These are phyloP conservation scores for Erebia aethiops DNA, from an alignment of 2,888 invertebrate genomes.

Conservation along the genomic window DNA sequence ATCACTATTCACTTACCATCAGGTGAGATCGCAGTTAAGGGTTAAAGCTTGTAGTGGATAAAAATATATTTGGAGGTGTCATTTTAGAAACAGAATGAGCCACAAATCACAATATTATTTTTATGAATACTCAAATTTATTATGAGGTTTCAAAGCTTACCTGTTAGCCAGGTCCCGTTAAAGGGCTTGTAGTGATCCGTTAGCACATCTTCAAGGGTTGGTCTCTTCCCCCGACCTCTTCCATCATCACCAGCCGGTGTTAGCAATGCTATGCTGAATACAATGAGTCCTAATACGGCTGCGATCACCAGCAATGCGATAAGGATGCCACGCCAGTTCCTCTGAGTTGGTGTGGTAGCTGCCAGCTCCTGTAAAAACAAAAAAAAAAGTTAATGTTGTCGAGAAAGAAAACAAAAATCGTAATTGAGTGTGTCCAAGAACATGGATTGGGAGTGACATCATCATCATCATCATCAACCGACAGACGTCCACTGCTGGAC, in stretches of 20 bases:
- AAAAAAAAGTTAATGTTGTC: not conserved
- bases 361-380: conserved; percentile 90
- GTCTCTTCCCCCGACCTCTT: conserved; percentile 86
- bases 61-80: too few relatives aligned
- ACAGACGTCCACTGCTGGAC: too few relatives aligned
- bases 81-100: too few relatives aligned
- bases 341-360: conserved; percentile 91
- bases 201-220: conserved; percentile 87
- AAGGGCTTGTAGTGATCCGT: conserved; percentile 84
- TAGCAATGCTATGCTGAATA: conserved; percentile 94
- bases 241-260: conserved; percentile 90
- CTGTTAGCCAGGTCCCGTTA: conserved; percentile 85
- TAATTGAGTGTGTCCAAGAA: too few relatives aligned
- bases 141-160: conserved; percentile 44
- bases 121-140: too few relatives aligned
- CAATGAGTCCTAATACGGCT: conserved; percentile 93
- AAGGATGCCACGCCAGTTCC: conserved; percentile 97
- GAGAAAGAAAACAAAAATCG: not conserved
- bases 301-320: conserved; percentile 96
- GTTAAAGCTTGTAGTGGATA: too few relatives aligned
- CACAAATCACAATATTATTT: too few relatives aligned
- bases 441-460: too few relatives aligned
- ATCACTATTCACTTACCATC: too few relatives aligned
- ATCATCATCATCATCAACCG: too few relatives aligned
- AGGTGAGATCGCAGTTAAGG: too few relatives aligned